These are phyloP conservation scores for Argynnis bischoffii DNA, from an alignment of 2,888 invertebrate species.

Conservation along the genomic window DNA sequence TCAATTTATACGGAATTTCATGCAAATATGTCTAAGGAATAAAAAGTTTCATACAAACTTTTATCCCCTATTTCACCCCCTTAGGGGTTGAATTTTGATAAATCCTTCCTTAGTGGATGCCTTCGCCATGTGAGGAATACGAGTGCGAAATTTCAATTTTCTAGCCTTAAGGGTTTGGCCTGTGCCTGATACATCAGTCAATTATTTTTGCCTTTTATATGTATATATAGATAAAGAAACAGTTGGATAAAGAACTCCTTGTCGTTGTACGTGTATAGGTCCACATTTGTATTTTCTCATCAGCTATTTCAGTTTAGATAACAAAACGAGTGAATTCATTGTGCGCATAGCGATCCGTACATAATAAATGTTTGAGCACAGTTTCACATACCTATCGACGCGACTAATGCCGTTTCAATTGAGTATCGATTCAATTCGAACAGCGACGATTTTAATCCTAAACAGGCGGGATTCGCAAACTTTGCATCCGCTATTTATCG, in stretches of 20 bases:
- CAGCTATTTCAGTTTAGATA: constrained; percentile 50
- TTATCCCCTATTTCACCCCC: too few relatives aligned
- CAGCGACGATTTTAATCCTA: constrained; percentile 50
- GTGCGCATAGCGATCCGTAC: constrained; percentile 42
- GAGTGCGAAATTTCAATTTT: too few relatives aligned
- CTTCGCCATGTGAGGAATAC: too few relatives aligned
- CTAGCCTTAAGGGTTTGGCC: too few relatives aligned
- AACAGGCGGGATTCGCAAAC: constrained; percentile 46
- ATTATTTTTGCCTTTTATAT: too few relatives aligned
- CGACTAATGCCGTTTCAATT: constrained; percentile 36
- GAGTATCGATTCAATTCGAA: constrained; percentile 48
- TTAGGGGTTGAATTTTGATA: too few relatives aligned
- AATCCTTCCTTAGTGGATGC: too few relatives aligned
- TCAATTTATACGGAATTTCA: too few relatives aligned
- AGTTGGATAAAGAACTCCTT: constrained; percentile 16
- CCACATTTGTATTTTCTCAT: constrained; percentile 18
- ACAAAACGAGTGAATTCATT: constrained; percentile 58
- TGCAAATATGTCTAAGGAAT: too few relatives aligned
- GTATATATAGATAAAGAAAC: neutral
- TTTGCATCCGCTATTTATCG: constrained; percentile 39
- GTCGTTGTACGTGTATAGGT: constrained; percentile 10
- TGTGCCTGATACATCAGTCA: too few relatives aligned
- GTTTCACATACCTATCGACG: constrained; percentile 25
- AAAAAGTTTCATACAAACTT: too few relatives aligned
- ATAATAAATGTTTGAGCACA: constrained; percentile 39